Conservation (phyloP, 2,888 invertebrate species). For the Byasa hedistus region DNA sequence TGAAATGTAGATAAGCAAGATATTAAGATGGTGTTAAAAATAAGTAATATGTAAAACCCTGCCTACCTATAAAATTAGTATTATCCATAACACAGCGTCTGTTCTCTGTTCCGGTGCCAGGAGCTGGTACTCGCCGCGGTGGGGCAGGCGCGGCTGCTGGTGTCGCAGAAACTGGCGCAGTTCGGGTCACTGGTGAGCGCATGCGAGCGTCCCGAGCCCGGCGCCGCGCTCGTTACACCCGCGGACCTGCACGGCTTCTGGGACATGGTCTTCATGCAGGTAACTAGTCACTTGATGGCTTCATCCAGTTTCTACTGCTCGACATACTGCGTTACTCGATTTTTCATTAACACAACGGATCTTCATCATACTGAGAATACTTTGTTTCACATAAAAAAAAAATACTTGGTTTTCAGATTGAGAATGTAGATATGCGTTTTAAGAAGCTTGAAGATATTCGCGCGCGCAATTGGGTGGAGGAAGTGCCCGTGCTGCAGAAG, state of each 20-base stretch:
- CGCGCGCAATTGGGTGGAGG: conserved; percentile 76
- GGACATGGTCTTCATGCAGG: conserved; percentile 91
- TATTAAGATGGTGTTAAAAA: no score
- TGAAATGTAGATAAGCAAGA: no score
- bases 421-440: conserved; percentile 82
- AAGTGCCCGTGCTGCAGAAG: conserved; percentile 42
- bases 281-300: conserved; percentile 30
- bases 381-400: neutral
- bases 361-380: no score
- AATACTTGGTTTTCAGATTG: conserved; percentile 62
- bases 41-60: neutral
- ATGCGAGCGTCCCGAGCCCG: conserved; percentile 61
- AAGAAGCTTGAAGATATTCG: conserved; percentile 69
- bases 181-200: conserved; percentile 81
- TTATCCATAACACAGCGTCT: neutral
- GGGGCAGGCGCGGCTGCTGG: conserved; percentile 88
- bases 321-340: no score
- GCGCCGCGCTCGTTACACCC: conserved; percentile 78
- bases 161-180: conserved; percentile 88
- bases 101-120: conserved; percentile 34
- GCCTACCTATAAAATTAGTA: neutral
- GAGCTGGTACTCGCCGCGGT: conserved; percentile 84
- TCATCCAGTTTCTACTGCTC: no score
- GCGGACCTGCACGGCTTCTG: conserved; percentile 92
- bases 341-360: no score